These are phyloP conservation scores for Trematomus loennbergii DNA, from an alignment of 2,113 vertebrate species.

Conservation along the genomic window DNA sequence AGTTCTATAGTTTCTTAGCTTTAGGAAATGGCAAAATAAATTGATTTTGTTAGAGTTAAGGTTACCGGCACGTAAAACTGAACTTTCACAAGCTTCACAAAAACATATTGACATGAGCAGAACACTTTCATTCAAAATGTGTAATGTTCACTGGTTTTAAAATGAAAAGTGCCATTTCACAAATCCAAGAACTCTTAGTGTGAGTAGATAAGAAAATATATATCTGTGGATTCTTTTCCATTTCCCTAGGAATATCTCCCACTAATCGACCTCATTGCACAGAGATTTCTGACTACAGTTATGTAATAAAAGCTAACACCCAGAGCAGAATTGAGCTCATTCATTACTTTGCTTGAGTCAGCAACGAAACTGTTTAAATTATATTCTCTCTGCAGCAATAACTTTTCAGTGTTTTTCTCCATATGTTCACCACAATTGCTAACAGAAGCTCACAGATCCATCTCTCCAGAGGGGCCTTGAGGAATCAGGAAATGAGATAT, in stretches of 20 bases:
- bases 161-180: too few species aligned
- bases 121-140: too few species aligned
- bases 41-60: too few species aligned
- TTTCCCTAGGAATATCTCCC: background rate
- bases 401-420: slow-evolving; percentile 30
- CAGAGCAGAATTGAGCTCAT: background rate
- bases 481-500: slow-evolving; percentile 39
- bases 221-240: background rate
- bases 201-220: background rate
- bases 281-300: background rate
- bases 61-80: too few species aligned
- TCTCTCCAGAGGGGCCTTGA: slow-evolving; percentile 7
- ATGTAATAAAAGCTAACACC: background rate
- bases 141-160: too few species aligned
- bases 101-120: too few species aligned
- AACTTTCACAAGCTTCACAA: too few species aligned
- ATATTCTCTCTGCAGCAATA: slow-evolving; percentile 17
- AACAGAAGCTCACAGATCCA: slow-evolving; percentile 28
- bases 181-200: too few species aligned
- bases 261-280: background rate
- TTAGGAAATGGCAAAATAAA: background rate
- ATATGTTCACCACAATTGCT: slow-evolving; percentile 35
- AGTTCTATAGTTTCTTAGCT: background rate
- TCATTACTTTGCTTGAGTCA: slow-evolving; percentile 19
- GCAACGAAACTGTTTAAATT: slow-evolving; percentile 3